Percentiles rank a stretch among this genome's conserved stretches.
Conservation (phyloP, 2,113 vertebrate species). For the Cricetomys ansorgei region DNA sequence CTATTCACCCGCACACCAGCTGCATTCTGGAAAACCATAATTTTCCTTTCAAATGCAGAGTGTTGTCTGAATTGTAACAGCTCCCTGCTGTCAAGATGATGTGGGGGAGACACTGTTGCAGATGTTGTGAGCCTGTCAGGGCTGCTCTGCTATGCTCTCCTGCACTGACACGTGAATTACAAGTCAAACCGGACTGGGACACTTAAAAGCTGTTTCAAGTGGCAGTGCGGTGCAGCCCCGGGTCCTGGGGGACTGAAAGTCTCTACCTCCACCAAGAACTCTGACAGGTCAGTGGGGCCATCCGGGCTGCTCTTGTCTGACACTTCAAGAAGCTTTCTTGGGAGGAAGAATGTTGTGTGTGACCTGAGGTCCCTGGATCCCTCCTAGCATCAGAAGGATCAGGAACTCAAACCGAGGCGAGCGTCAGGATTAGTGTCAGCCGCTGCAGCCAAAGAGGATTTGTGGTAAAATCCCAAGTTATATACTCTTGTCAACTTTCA, state of each 20-base stretch:
- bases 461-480: neutral
- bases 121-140: slow-evolving; percentile 56
- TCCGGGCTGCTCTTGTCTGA: neutral
- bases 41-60: slow-evolving; percentile 78
- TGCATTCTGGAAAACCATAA: slow-evolving; percentile 79
- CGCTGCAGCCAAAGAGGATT: neutral
- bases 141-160: neutral
- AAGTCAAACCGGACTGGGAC: slow-evolving; percentile 42
- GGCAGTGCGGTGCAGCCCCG: neutral
- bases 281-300: neutral
- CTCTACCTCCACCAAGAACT: neutral
- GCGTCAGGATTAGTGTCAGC: neutral
- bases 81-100: slow-evolving; percentile 71
- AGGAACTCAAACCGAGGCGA: neutral
- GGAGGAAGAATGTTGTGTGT: slow-evolving; percentile 1
- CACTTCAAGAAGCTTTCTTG: slow-evolving; percentile 8
- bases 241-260: neutral
- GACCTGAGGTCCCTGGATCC: slow-evolving; percentile 1
- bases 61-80: slow-evolving; percentile 69
- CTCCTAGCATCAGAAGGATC: neutral
- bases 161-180: slow-evolving; percentile 54
- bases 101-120: slow-evolving; percentile 65
- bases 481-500: neutral
- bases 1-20: slow-evolving; percentile 72
- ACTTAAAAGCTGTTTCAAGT: slow-evolving; percentile 34